phyloP scores from a whole-genome alignment of 2,113 vertebrate genomes.

The Catharus minimus region DNA sequence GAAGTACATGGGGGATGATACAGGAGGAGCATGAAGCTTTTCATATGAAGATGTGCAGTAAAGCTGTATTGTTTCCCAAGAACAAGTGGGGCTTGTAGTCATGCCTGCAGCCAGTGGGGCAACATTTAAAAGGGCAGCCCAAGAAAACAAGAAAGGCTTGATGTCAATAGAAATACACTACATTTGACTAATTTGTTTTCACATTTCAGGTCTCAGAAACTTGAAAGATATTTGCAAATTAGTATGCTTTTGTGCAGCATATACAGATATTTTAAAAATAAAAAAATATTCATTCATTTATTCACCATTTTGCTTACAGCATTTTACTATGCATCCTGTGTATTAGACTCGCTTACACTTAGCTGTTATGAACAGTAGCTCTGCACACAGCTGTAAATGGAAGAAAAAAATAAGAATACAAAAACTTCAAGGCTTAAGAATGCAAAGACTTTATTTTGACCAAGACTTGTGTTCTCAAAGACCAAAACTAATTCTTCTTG shows the following conservation, averaged over 20 bases:
- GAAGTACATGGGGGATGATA: neutral
- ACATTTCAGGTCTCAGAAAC: conserved; percentile 25
- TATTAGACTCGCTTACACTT: neutral
- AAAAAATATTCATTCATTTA: neutral
- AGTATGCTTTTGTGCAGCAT: neutral
- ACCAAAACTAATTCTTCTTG: conserved; percentile 17
- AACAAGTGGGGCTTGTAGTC: conserved; percentile 1
- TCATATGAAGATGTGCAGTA: conserved; percentile 4
- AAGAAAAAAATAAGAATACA: neutral
- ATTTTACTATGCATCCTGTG: neutral
- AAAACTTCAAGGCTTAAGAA: conserved; percentile 21
- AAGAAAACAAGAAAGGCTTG: conserved; percentile 11
- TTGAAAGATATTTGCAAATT: conserved; percentile 25
- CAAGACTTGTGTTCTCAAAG: neutral
- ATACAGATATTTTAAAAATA: neutral
- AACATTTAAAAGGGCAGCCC: neutral
- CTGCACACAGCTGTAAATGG: neutral
- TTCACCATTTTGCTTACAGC: conserved; percentile 1
- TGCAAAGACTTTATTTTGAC: conserved; percentile 24
- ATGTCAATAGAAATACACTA: neutral
- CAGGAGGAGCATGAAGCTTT: conserved; percentile 7
- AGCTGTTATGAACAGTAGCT: neutral
- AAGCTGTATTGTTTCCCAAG: conserved; percentile 15
- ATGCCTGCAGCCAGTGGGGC: neutral
- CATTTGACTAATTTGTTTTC: conserved; percentile 26